Base-by-base conservation (phyloP, 2,797 vertebrate genomes). In the Pygocentrus nattereri region DNA sequence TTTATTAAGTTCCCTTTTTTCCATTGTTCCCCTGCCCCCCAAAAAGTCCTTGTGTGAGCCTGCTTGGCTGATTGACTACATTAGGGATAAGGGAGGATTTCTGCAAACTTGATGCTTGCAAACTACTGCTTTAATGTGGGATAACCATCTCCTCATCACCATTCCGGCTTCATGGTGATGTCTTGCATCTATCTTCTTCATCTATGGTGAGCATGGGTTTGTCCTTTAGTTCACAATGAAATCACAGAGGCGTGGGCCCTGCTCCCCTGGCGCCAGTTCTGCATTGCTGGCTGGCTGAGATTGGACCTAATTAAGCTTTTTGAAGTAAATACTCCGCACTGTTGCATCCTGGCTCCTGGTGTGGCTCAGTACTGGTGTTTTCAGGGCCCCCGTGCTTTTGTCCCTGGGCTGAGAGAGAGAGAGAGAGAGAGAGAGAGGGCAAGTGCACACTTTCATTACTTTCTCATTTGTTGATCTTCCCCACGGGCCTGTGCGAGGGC, bases 251-350 rank as follows among this genome's bases (percentile, higher is more conserved):
- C 58, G 19, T 74, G 74, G 23, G 30, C 58, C 27, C 23, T 74
- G 69, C 76, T 87, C 85, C 82, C 87, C 18, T 78, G 84, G 67
- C 52, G 47, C 76, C 19, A 73, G 77, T 75, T 86, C 82, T 84
- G 78, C 61, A 31, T 44, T 78, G 56, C 82, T 82, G 84, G 52
- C 82, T 84, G 77, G 82, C 82, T 79, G 84, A 76, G 74, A 82
- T 82, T 88, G 85, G 82, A 84, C 80, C 85, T 85, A 87, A 88
- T 88, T 88, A 88, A 87, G 87, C 80, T 84, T 86, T 85, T 78
- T 84, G 85, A 86, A 85, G 82, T 85, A 85, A 88, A 85, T 79
- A 82, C 84, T 82, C 79, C 27, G 44, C 82, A 73, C 83, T 80
- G 87, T 82, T 87, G 85, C 83, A 72, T 85, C 74, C 76, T 65